Base-by-base conservation (phyloP, 30 jellyfish, hydroid and myxozoan species). In the Morbakka virulenta region DNA sequence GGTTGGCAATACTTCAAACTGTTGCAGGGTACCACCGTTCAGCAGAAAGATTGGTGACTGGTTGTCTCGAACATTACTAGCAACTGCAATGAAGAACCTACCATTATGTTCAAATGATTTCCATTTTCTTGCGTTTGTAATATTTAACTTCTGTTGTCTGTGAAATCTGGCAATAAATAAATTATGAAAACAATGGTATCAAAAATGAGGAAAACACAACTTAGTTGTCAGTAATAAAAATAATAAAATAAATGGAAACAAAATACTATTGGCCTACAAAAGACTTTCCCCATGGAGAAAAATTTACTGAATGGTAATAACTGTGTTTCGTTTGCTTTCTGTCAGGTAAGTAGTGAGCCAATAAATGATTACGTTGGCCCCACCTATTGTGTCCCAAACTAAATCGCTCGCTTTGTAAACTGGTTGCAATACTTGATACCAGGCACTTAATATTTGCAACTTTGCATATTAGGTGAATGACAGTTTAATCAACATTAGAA, bases 111-210 rank as follows among this genome's bases (percentile, higher is more conserved):
- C 94, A 62, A 92, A 92, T 12, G 98, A 79, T 35, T 73, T 74
- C 98, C 98, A 92, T 52, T 73, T 74, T 50, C 98, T 62, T 0
- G 98, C 96, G 22, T 52, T 52, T 13, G 30, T 68, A 2, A 92
- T 79, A 9, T 76, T 80, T 22, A 92, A 66, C 22, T 62, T 50
- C 21, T 81, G 64, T 64, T 65, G 29, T 1, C 61, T 76, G 20
- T 28, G 64, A 35, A 92, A 92, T 28, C 98, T 92, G 41, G 4
- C 26, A 66, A 50, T 50, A 24, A 17, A 64, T 20, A 74, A 2
- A 24, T 13, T 0, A 26, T 22, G 64, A 49, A 21, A 17, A 17
- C 34, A 49, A 35, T 4, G 21, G 12, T 20, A n/a, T n/a, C n/a
- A n/a, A n/a, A n/a, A n/a, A n/a, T n/a, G n/a, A n/a, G n/a, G n/a